Evolutionary conservation across 2,113 vertebrate genomes (phyloP).

Genomic region (Sorex fumeus): DNA sequence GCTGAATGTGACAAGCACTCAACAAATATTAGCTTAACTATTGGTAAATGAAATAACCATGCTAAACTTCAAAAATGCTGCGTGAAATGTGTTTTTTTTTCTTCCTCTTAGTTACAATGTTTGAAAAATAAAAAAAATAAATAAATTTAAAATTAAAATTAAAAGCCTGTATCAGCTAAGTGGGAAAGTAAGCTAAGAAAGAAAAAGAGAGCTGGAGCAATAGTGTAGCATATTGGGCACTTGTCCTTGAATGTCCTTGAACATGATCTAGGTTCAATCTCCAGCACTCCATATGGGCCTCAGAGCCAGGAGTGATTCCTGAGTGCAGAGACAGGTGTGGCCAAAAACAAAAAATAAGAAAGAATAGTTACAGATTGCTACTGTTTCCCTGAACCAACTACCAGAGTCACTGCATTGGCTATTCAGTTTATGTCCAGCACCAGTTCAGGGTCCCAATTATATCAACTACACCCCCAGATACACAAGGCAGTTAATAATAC

Average conservation of each 20-base stretch:
- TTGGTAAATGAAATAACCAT: neutral
- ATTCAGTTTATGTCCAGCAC: neutral
- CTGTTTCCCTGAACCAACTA: neutral
- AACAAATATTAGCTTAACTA: slow-evolving; percentile 18
- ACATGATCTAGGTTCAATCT: too few relatives aligned
- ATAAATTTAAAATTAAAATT: too few relatives aligned
- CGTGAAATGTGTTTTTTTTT: too few relatives aligned
- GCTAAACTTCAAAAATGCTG: too few relatives aligned
- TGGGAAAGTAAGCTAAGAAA: too few relatives aligned
- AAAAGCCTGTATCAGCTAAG: too few relatives aligned
- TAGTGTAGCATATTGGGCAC: too few relatives aligned
- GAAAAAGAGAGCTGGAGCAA: neutral
- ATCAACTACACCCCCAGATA: neutral
- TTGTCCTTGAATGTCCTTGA: too few relatives aligned
- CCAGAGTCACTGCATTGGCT: neutral
- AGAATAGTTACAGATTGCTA: neutral
- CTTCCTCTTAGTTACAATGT: neutral
- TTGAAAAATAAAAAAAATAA: neutral
- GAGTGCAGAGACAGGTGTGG: too few relatives aligned
- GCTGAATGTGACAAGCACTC: neutral
- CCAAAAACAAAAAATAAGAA: neutral
- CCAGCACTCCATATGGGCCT: too few relatives aligned
- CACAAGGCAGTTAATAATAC: neutral
- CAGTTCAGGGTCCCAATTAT: neutral
- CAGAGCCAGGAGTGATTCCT: too few relatives aligned